Percentiles rank a stretch among this genome's conserved stretches.
Evolutionary conservation across 2,888 invertebrate species (phyloP).

Genomic region (Imbricaverruca yamaguchii): DNA sequence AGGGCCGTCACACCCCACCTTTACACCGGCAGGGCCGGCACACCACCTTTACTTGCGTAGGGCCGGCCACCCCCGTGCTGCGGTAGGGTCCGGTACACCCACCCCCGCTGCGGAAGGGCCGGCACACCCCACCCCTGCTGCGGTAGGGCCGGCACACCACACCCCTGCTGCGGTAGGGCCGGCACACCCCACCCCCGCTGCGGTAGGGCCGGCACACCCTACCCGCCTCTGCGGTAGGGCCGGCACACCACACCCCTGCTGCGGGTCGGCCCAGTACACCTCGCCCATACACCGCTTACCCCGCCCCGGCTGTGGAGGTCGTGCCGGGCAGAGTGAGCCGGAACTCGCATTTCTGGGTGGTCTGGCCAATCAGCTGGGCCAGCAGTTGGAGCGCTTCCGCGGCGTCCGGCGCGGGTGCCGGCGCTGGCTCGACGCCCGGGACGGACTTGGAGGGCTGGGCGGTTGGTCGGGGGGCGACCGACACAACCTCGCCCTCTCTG

Average conservation of each 20-base stretch:
- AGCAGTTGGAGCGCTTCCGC: constrained; percentile 4
- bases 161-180: no score
- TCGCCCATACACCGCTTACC: neutral
- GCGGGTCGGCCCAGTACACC: neutral
- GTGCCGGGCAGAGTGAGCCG: neutral
- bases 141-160: neutral
- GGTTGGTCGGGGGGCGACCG: neutral
- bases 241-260: neutral
- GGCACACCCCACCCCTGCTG: neutral
- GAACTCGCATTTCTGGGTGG: neutral
- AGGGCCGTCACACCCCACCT: neutral
- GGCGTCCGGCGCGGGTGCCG: neutral
- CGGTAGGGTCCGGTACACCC: no score
- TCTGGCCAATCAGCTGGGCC: constrained; percentile 13
- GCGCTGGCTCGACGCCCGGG: neutral
- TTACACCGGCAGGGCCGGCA: no score
- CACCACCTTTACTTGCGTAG: no score
- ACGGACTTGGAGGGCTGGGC: no score
- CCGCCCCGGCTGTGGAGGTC: neutral
- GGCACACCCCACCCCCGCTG: neutral
- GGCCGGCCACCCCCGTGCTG: no score
- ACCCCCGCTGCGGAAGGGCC: neutral
- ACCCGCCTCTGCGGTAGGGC: neutral
- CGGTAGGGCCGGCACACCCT: neutral
- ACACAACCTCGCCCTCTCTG: neutral